Evolutionary conservation across 2,113 vertebrate genomes (phyloP), one percentile per base, ranked within the genome.

Genomic region (Silurus meridionalis): DNA sequence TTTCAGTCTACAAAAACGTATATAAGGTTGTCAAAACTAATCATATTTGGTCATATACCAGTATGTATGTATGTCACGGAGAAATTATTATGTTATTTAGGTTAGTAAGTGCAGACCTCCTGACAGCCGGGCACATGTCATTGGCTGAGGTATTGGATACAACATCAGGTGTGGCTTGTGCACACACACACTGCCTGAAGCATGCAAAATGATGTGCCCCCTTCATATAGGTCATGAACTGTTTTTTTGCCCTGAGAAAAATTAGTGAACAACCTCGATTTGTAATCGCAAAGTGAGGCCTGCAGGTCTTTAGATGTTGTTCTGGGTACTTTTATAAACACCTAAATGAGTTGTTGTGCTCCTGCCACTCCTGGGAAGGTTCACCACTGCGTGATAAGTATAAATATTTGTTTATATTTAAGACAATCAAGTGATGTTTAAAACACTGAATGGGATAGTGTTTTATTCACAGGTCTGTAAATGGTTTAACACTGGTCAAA

Each of bases 401-500:
- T 50, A 23, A n/a, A 61, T 61, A 61, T 23, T n/a, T 23, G 7
- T 69, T 37, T 69, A 37, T 69, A 37, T 46, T 17, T 37, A 6
- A 28, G 17, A 21, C 71, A 17, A 10, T 46, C 67, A 69, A 2
- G 13, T 46, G 6, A 11, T 28, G n/a, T 9, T 19, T 3, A 2
- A 15, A 37, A 74, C 48, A 74, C 21, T 52, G 71, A 52, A 52
- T 9, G 5, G 48, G 48, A 5, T 50, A 21, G 52, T n/a, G 48
- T 75, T 61, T 66, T 17, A 15, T 66, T 63, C 19, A 52, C 21
- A 6, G 57, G 57, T 64, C 17, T 60, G 86, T 77, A 25, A 83
- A 87, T 78, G 71, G 17, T 63, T 71, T 80, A 80, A 80, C 78
- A 13, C 63, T 81, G 82, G 66, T 67, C 89, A 89, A 89, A 88